A percentile compares a stretch with the other conserved stretches of the same genome.
Conservation (phyloP, 1,140 invertebrate genomes). For the Whitmania pigra region DNA sequence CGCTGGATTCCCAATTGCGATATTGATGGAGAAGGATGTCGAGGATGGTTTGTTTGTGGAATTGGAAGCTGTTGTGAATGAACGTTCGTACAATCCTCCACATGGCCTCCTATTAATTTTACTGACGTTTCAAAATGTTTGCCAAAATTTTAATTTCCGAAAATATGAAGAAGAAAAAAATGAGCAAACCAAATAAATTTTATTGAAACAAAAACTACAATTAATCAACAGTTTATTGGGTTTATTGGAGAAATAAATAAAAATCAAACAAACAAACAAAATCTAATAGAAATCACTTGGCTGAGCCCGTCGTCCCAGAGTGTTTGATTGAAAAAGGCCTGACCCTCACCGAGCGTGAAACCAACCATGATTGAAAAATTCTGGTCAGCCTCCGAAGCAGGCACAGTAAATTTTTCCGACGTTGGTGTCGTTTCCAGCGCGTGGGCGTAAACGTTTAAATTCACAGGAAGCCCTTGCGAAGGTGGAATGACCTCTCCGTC, state of each 20-base stretch:
- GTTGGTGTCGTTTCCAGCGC: not conserved
- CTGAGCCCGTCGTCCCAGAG: not conserved
- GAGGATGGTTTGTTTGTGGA: constrained; percentile 86
- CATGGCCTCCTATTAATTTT: constrained; percentile 50
- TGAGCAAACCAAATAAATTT: no score
- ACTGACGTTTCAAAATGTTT: no score
- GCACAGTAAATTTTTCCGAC: not conserved
- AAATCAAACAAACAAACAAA: not conserved
- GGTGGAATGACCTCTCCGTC: constrained; percentile 40
- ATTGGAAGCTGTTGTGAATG: constrained; percentile 70
- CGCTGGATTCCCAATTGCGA: constrained; percentile 70
- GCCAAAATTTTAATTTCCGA: no score
- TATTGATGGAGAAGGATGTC: constrained; percentile 94
- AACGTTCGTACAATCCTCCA: constrained; percentile 84
- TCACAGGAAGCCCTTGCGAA: not conserved
- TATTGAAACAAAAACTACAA: no score
- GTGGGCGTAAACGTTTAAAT: not conserved
- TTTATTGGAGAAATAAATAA: no score
- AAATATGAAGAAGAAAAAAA: no score
- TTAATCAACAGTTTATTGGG: no score
- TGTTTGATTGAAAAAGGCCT: constrained; percentile 8
- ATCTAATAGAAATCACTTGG: not conserved
- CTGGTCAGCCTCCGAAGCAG: not conserved
- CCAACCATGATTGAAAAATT: constrained; percentile 13
- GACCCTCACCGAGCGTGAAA: constrained; percentile 6